Evolutionary conservation across 2,113 vertebrate genomes (phyloP).

Genomic region (Tangachromis dhanisi): DNA sequence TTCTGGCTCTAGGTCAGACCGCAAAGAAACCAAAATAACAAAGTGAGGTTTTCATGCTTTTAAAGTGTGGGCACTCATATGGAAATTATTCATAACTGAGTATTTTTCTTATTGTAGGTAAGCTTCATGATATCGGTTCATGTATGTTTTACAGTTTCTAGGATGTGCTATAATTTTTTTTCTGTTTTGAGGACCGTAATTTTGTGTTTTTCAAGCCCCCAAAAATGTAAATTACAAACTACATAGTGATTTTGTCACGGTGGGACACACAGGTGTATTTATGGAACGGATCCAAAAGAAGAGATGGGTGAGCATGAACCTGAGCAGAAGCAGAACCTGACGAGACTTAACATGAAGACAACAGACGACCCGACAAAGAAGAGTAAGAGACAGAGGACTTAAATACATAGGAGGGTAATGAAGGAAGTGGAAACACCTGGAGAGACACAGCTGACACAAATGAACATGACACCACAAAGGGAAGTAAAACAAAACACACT

Average conservation of each 20-base stretch:
- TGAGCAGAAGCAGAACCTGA: not conserved
- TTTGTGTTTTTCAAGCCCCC: not conserved
- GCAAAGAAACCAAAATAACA: not conserved
- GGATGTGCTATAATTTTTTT: not conserved
- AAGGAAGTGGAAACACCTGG: not conserved
- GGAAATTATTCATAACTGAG: not conserved
- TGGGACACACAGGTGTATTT: not conserved
- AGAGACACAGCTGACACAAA: not conserved
- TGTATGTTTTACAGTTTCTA: not conserved
- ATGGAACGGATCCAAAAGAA: not conserved
- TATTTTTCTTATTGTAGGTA: not conserved
- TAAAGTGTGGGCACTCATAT: not conserved
- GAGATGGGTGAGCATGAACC: not conserved
- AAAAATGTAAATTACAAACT: not conserved
- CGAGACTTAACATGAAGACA: not conserved
- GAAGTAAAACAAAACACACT: not conserved
- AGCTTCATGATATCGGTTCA: not conserved
- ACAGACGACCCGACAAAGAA: not conserved
- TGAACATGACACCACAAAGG: not conserved
- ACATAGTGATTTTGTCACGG: not conserved
- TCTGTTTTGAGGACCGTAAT: too few relatives aligned
- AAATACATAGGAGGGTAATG: not conserved
- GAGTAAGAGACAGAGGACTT: not conserved
- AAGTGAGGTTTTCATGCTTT: not conserved
- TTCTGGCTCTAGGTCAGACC: not conserved